These are phyloP conservation scores for Vespertilio murinus DNA, from an alignment of 2,797 vertebrate genomes.

Conservation along the genomic window DNA sequence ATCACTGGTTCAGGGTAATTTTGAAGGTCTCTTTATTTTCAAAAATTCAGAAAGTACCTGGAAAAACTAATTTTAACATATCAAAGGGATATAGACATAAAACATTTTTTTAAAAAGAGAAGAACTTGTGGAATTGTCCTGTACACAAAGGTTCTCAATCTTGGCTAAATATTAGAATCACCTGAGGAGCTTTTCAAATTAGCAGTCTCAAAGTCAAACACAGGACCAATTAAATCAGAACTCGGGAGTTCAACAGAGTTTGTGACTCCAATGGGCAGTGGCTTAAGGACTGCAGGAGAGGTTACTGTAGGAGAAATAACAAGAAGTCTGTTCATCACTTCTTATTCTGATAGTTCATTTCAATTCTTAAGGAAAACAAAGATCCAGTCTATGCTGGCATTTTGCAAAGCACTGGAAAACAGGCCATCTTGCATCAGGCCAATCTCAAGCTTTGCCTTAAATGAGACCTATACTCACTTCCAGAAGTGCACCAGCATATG, in stretches of 20 bases:
- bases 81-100: neutral
- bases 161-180: neutral
- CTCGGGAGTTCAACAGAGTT: neutral
- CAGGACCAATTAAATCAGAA: neutral
- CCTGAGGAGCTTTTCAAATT: neutral
- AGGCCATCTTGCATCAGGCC: neutral
- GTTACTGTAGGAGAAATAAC: neutral
- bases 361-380: slow-evolving; percentile 20
- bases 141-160: neutral
- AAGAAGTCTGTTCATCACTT: neutral
- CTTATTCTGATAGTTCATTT: slow-evolving; percentile 37
- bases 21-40: slow-evolving; percentile 34
- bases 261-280: neutral
- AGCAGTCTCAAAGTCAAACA: neutral
- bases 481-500: slow-evolving; percentile 45
- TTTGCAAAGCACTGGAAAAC: slow-evolving; percentile 1
- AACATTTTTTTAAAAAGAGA: neutral
- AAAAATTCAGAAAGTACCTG: neutral
- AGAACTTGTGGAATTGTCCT: rapidly evolving
- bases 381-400: neutral
- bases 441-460: neutral
- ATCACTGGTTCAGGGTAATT: neutral
- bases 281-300: neutral
- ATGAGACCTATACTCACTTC: neutral
- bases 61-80: neutral